Percentiles rank a stretch among this genome's conserved stretches.
These are phyloP conservation scores for Pipistrellus pipistrellus DNA, from an alignment of 2,797 vertebrate species.

Conservation along the genomic window DNA sequence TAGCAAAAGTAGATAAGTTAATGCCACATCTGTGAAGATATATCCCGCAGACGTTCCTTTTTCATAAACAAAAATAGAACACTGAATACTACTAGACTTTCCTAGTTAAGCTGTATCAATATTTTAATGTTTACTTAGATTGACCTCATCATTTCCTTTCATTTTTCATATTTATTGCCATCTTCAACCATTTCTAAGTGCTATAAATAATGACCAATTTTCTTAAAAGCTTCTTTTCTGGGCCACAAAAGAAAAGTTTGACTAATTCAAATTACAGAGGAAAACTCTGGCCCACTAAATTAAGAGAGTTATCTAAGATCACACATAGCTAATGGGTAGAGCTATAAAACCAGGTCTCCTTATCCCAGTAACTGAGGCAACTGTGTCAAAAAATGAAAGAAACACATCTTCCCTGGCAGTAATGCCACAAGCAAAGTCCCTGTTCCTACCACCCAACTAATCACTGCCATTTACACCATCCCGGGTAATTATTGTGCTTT, in stretches of 20 bases:
- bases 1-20: conserved; percentile 52
- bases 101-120: conserved; percentile 55
- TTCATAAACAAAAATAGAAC: conserved; percentile 52
- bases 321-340: background rate
- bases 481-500: conserved; percentile 5
- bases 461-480: background rate
- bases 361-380: background rate
- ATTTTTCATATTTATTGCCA: conserved; percentile 56
- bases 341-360: background rate
- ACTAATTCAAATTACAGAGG: conserved; percentile 60
- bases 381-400: conserved; percentile 2
- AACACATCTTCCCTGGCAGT: background rate
- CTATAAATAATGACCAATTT: conserved; percentile 40
- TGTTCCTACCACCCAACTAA: background rate
- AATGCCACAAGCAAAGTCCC: conserved; percentile 33
- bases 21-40: conserved; percentile 42
- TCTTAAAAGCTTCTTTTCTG: background rate
- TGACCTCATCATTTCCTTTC: conserved; percentile 55
- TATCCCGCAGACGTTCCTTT: conserved; percentile 12
- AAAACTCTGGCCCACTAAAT: conserved; percentile 53
- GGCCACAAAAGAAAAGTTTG: background rate
- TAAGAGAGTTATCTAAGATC: background rate
- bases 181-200: conserved; percentile 54
- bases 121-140: conserved; percentile 67
- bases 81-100: conserved; percentile 15